Conservation (phyloP, 1,140 invertebrate genomes). For the Cylas formicarius region DNA sequence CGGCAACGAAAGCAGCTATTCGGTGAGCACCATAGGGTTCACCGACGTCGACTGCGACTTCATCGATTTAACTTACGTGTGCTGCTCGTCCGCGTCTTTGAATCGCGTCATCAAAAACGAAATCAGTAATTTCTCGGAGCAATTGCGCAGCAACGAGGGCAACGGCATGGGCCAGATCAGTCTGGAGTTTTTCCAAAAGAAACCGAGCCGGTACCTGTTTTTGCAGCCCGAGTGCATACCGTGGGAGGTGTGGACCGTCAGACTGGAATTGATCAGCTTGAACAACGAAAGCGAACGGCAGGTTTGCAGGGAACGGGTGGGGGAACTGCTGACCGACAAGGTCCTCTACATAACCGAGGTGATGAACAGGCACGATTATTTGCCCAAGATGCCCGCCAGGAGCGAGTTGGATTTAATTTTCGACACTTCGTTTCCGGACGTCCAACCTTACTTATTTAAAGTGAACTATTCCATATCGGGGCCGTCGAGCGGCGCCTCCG, state of each 20-base stretch:
- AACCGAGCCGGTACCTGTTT: conserved; percentile 81
- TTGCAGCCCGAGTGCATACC: conserved; percentile 78
- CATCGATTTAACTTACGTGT: conserved; percentile 94
- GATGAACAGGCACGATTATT: conserved; percentile 91
- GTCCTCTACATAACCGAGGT: conserved; percentile 89
- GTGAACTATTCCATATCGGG: conserved; percentile 68
- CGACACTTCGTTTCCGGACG: conserved; percentile 84
- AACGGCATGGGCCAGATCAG: conserved; percentile 78
- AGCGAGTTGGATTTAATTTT: conserved; percentile 90
- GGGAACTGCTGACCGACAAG: conserved; percentile 86
- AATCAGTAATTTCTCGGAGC: conserved; percentile 79
- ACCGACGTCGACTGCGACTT: conserved; percentile 96
- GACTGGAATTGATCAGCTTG: conserved; percentile 78
- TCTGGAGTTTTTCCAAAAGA: conserved; percentile 91
- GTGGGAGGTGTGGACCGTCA: conserved; percentile 96
- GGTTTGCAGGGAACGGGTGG: conserved; percentile 79
- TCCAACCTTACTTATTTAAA: conserved; percentile 94
- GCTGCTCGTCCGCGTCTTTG: conserved; percentile 76
- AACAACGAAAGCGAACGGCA: conserved; percentile 84
- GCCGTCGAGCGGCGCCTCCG: conserved; percentile 62
- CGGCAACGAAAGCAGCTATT: conserved; percentile 87
- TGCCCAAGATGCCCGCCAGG: conserved; percentile 90
- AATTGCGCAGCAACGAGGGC: conserved; percentile 66
- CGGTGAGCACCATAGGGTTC: conserved; percentile 89
- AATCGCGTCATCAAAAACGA: conserved; percentile 69